phyloP scores from a whole-genome alignment of 2,797 vertebrate genomes.

The Brotula barbata region DNA sequence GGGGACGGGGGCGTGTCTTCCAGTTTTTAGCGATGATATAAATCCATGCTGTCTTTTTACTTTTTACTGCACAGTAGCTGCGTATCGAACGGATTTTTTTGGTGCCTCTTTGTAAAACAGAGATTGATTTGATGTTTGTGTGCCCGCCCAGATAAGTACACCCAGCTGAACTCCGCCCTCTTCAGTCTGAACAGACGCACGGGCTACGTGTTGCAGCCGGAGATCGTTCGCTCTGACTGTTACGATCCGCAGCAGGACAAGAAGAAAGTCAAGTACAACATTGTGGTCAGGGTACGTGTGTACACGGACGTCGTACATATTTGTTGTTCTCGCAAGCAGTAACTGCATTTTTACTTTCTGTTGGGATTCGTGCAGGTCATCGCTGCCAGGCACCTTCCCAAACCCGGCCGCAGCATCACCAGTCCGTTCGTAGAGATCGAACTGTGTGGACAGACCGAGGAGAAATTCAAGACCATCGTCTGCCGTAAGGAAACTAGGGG shows the following conservation, averaged over 20 bases:
- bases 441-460: constrained; percentile 91
- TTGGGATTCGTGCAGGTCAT: constrained; percentile 81
- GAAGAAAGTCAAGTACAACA: constrained; percentile 79
- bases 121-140: neutral
- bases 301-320: neutral
- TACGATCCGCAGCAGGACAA: constrained; percentile 85
- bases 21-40: too few species aligned
- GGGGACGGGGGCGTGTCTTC: too few species aligned
- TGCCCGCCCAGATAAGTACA: constrained; percentile 86
- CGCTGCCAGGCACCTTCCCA: constrained; percentile 94
- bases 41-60: too few species aligned
- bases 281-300: constrained; percentile 84
- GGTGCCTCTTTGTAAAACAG: too few species aligned
- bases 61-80: too few species aligned
- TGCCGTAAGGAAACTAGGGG: constrained; percentile 81
- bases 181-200: constrained; percentile 90
- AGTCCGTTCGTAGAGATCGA: constrained; percentile 97
- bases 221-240: constrained; percentile 85
- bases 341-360: constrained; percentile 1
- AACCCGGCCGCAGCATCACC: constrained; percentile 88
- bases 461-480: constrained; percentile 92
- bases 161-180: constrained; percentile 91
- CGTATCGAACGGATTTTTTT: too few species aligned
- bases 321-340: neutral
- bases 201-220: constrained; percentile 92